Base-by-base conservation (phyloP, 2,888 invertebrate genomes). In the Pseudococcus viburni region DNA sequence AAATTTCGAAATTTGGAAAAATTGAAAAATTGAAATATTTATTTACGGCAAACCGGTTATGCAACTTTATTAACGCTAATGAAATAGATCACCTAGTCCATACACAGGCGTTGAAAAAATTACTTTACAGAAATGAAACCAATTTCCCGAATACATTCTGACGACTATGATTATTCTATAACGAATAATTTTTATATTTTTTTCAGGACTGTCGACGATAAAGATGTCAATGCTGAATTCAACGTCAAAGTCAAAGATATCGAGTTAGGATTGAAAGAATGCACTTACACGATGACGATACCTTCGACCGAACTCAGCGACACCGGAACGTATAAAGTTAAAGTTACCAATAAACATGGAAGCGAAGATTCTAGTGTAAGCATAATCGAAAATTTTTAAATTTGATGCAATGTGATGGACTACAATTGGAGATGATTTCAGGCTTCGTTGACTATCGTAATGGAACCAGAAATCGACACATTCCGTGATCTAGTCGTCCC, bases 321-420 rank as follows among this genome's bases (percentile, higher is more conserved):
- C 91, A 95, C 95, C 5, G 98, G 97, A 6, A 94, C 94, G 87
- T 98, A 97, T 92, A 95, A 95, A 0, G 93, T 97, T 86, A 94
- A 94, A 90, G 95, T 96, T 0, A 95, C 94, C 90, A 98, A 97
- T 92, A 95, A 96, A 91, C 95, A 95, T 92, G 97, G 97, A 8
- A 93, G 95, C 64, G 94, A 94, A 77, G 94, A 95, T 91, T 94
- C 95, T 89, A 94, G 94, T 26, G 96, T 93, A 90, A 92, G 92
- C 91, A 4, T 42, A 8, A 42, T 8, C 12, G 26, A 33, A 33
- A 33, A 55, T 48, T 22, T 48, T 22, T 17, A 84, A 5, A 80
- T 80, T 11, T 22, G 22, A 12, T 26, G 68, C 12, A 51, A 51
- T 51, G 5, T 12, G 4, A 17, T 8, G 7, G 0, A 5, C 5